Base-by-base conservation (phyloP, 1,140 invertebrate genomes). In the Penaeus indicus region DNA sequence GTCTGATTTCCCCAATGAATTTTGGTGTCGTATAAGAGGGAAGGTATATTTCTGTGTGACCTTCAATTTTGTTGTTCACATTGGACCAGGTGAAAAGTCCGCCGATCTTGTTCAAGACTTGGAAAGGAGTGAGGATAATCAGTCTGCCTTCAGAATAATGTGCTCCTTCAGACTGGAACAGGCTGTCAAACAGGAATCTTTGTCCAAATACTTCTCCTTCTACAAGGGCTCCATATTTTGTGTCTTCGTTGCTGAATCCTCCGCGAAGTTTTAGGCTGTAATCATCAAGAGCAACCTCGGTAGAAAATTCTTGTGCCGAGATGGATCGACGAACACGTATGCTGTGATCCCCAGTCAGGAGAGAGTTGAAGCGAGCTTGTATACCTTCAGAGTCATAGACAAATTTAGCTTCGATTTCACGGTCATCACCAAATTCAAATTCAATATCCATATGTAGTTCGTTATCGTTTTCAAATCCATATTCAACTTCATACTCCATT, bases 321-420 rank as follows among this genome's bases (percentile, higher is more conserved):
- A 75, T 75, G 27, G 19, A 38, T 38, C 27, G 42, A 38, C 27
- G 42, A 75, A 16, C 42, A n/a, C 18, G 42, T 21, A 75, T 11
- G 21, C 27, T 75, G 13, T 38, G 27, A 27, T 25, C 72, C 10
- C 21, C 18, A 11, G n/a, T 32, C 38, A 25, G n/a, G 32, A 75
- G 72, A 32, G 19, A 75, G 25, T 75, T 75, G 42, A 80, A 21
- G 47, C 47, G 78, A 54, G 78, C 78, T 25, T 80, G 5, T 60
- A 47, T 25, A 4, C 78, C 78, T 61, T 80, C 78, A 22, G 42
- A 21, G 22, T 47, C 78, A 21, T 32, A 72, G 67, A 72, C n/a
- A 13, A 72, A 72, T 25, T 72, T n/a, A 25, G 67, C 67, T 72
- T 72, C 67, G 18, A 72, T 72, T 25, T 72, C 67, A 10, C n/a